Base-by-base conservation (phyloP, 2,888 invertebrate species). In the Drosophila gaucha region DNA sequence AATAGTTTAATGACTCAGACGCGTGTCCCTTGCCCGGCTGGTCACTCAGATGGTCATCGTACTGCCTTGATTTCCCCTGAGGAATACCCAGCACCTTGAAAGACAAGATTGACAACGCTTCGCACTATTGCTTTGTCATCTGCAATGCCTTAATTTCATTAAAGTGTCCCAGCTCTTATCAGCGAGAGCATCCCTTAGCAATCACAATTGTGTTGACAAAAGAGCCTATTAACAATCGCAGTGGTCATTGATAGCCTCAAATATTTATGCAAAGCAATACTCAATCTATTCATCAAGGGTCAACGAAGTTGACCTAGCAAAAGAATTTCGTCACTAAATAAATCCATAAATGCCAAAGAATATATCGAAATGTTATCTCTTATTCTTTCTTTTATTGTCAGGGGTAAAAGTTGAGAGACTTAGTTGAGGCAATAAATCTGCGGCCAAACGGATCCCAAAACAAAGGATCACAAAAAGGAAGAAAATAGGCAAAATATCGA, bases 351-450 rank as follows among this genome's bases (percentile, higher is more conserved):
- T 62, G 31, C 36, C 68, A 49, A 56, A 30, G 8, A 24, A 55
- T 59, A 18, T 74, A 67, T 73, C 67, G 43, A 79, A 75, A 75
- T 74, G 64, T 74, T 56, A 44, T 35, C 20, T 26, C 10, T 14
- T 20, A 3, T 26, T 31, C 28, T 24, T 1, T 6, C 20, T 35
- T 30, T 22, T 5, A 1, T 20, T 16, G 41, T 35, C 31, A 39
- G 14, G 52, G 47, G 39, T 67, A 59, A 63, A 57, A 64, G 31
- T 62, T 54, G 49, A 38, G 47, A 35, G 30, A 62, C 59, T 65
- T 60, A 66, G 51, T 31, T 43, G 54, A 68, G 60, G 78, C 86
- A 85, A 86, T 85, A 88, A 87, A 87, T 89, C 76, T 87, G 86
- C 31, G 83, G 88, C 75, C 57, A 65, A 70, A 68, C 71, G 65